phyloP scores from a whole-genome alignment of 2,113 vertebrate species.

The Leptobrachium leishanense region DNA sequence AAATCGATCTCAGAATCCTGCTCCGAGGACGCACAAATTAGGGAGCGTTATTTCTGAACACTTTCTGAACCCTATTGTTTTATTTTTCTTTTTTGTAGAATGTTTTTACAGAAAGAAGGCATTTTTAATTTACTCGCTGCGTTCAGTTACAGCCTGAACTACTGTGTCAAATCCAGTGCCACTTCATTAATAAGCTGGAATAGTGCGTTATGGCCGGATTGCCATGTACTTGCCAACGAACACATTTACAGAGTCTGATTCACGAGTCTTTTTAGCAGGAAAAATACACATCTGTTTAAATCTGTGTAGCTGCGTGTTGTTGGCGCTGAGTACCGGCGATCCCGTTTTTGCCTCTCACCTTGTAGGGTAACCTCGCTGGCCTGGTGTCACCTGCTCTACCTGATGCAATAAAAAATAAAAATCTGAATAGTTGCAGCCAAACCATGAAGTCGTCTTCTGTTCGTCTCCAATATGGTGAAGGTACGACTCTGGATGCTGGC shows the following conservation, averaged over 20 bases:
- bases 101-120: not conserved
- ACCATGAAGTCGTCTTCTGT: too few species aligned
- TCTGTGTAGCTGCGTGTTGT: not conserved
- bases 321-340: not conserved
- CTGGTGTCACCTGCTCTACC: not conserved
- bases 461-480: too few species aligned
- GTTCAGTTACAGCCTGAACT: not conserved
- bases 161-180: not conserved
- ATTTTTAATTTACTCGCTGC: not conserved
- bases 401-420: too few species aligned
- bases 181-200: conserved; percentile 16
- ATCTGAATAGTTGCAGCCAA: too few species aligned
- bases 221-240: not conserved
- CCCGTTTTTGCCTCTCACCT: not conserved
- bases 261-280: not conserved
- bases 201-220: not conserved
- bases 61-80: too few species aligned
- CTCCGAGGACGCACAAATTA: too few species aligned
- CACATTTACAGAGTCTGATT: conserved; percentile 9
- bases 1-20: too few species aligned
- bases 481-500: too few species aligned
- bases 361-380: not conserved
- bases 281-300: not conserved
- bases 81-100: not conserved
- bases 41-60: too few species aligned